Base-by-base conservation (phyloP, 2,113 vertebrate species). In the Prionailurus viverrinus region DNA sequence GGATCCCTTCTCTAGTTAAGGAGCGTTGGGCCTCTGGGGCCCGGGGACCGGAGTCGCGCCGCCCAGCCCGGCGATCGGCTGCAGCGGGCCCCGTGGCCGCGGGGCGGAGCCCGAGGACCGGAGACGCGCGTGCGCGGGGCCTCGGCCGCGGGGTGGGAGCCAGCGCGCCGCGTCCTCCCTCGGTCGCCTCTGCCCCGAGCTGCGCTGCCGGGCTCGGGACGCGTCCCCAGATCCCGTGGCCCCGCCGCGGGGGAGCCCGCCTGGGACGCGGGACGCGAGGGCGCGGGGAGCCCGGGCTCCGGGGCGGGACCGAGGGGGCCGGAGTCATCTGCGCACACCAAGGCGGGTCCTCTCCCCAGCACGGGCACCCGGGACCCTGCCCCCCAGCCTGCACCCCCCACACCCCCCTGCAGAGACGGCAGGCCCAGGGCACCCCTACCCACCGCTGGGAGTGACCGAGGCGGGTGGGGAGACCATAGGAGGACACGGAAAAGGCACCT, bases 171-270 rank as follows among this genome's bases (percentile, higher is more conserved):
- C 8, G 1, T 31, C n/a, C 31, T 33, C 0, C 36, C 36, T 36
- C 36, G 1, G 10, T 45, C 3, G 6, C 81, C 99, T 99, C 68
- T 97, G 98, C 82, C 98, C 97, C 3, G 78, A 99, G 92, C 97
- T 98, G 15, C 98, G n/a, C 33, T 31, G 71, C 81, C 95, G 82
- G 98, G 97, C 31, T 88, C 96, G 98, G 58, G 99, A 96, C 94
- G 31, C 98, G 41, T 45, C 41, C 41, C 41, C 36, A 25, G 45
- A 89, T 6, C 18, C 2, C 7, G 36, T 33, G 27, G 45, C 39
- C 36, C 53, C 39, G 3, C 29, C 0, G 19, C 0, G 39, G 33
- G 88, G 39, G 39, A n/a, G 10, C 29, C 39, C 14, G 41, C 39
- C 55, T 27, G 18, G 19, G 48, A 19, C 4, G 65, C 48, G 19